Conservation (phyloP, 2,797 vertebrate species). For the Myotis daubentonii region DNA sequence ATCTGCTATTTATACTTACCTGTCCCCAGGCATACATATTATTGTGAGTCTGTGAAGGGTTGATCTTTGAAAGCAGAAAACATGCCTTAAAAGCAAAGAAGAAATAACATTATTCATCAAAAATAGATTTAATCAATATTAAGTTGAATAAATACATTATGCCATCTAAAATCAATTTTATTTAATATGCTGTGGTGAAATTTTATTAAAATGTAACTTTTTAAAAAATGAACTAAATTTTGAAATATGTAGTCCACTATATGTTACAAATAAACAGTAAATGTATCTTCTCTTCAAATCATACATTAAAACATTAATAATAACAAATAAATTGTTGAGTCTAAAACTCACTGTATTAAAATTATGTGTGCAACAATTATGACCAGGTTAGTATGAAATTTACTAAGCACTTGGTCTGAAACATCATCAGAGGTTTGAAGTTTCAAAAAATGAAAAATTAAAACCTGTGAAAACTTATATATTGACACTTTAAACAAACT, state of each 20-base stretch:
- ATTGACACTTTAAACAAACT: conserved; percentile 43
- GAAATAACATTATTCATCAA: conserved; percentile 60
- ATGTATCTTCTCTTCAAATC: conserved; percentile 12
- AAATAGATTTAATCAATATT: conserved; percentile 15
- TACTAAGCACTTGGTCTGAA: conserved; percentile 18
- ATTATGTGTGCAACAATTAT: not conserved
- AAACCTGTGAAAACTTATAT: not conserved
- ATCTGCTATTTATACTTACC: conserved; percentile 86
- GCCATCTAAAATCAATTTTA: conserved; percentile 42
- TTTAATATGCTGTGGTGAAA: not conserved
- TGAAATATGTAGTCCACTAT: not conserved
- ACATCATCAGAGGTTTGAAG: conserved; percentile 15
- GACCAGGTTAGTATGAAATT: conserved; percentile 26
- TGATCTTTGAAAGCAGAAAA: conserved; percentile 97
- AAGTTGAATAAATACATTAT: conserved; percentile 43
- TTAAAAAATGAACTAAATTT: conserved; percentile 44
- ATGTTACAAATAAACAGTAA: conserved; percentile 42
- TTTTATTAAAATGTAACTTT: conserved; percentile 41
- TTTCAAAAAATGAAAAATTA: conserved; percentile 12
- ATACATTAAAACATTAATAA: conserved; percentile 12
- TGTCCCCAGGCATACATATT: conserved; percentile 98
- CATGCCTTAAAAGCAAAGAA: conserved; percentile 89
- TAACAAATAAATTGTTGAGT: not conserved
- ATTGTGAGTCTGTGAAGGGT: conserved; percentile 98
- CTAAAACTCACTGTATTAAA: conserved; percentile 48